phyloP scores from a whole-genome alignment of 2,113 vertebrate genomes.

The Eupsittula cactorum region DNA sequence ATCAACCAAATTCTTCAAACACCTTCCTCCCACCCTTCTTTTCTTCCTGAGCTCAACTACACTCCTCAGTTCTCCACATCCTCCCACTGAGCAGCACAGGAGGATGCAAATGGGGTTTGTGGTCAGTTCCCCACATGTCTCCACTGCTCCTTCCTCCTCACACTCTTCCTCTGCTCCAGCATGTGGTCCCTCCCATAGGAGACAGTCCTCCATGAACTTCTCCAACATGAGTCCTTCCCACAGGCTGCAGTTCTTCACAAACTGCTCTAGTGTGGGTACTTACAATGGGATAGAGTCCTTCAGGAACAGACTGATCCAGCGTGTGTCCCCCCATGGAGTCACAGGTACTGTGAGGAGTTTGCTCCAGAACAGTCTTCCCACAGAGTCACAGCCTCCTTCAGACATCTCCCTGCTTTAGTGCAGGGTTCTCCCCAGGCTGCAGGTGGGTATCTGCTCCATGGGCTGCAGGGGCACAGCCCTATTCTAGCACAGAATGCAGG shows the following conservation, averaged over 20 bases:
- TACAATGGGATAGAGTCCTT: neutral
- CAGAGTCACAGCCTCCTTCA: neutral
- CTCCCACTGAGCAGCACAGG: neutral
- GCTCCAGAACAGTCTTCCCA: neutral
- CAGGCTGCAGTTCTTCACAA: neutral
- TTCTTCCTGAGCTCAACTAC: neutral
- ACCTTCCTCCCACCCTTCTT: neutral
- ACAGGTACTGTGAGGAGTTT: neutral
- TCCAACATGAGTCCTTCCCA: neutral
- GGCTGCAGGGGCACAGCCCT: neutral
- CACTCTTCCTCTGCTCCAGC: neutral
- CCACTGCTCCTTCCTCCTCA: neutral
- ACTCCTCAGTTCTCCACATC: neutral
- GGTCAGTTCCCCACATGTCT: neutral
- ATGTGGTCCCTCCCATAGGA: neutral
- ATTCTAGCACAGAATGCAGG: neutral
- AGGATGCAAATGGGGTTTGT: too few relatives aligned
- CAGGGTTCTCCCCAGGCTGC: neutral
- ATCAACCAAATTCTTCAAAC: neutral
- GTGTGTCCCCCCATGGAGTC: neutral
- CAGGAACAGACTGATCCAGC: neutral
- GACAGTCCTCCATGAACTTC: neutral
- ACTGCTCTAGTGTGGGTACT: neutral
- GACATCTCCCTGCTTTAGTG: neutral
- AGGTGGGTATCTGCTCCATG: neutral